Base-by-base conservation (phyloP, 2,113 vertebrate genomes). In the Hemiprocne comata region DNA sequence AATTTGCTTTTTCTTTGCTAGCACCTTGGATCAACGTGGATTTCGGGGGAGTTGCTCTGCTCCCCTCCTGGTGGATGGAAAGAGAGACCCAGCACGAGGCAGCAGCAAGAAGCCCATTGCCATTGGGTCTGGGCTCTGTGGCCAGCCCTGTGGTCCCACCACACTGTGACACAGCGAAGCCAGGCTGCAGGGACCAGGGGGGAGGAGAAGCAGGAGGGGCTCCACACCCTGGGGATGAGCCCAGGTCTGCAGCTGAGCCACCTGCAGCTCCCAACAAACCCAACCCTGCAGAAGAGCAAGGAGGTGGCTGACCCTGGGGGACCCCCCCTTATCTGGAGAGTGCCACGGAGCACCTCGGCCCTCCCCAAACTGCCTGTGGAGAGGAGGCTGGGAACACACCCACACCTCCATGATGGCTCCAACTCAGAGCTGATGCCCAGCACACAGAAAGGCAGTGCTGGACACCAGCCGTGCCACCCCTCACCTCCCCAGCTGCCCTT, bases 21-120 rank as follows among this genome's bases (percentile, higher is more conserved):
- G 26, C 3, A 8, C 46, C 85, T 79, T 11, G 6, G 9, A 10
- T 4, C 74, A 26, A 57, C 0, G 0, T 0, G 1, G 11, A 10
- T 3, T 73, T 23, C 1, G 1, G 48, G 64, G 54, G 46, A 74
- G 34, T 58, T 53, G 58, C 85, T 74, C 76, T 55, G 38, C 50
- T 31, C 5, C 33, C 17, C 55, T 55, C 48, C 10, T 3, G 14
- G 3, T 10, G 29, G 18, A 54, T 6, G 31, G 84, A 60, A 58
- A 62, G 21, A 23, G 18, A 28, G 33, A 11, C 40, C 6, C 23
- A 9, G 18, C 0, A 5, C 2, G 15, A 50, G 72, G 36, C 1
- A 17, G 28, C 36, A 77, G 54, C 3, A 2, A 34, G 44, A 67
- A 21, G 11, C 8, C 33, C 55, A 7, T 0, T 16, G 72, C 11